Percentiles rank a stretch among this genome's conserved stretches.
Conservation (phyloP, 2,113 vertebrate species). For the Ciconia boyciana region DNA sequence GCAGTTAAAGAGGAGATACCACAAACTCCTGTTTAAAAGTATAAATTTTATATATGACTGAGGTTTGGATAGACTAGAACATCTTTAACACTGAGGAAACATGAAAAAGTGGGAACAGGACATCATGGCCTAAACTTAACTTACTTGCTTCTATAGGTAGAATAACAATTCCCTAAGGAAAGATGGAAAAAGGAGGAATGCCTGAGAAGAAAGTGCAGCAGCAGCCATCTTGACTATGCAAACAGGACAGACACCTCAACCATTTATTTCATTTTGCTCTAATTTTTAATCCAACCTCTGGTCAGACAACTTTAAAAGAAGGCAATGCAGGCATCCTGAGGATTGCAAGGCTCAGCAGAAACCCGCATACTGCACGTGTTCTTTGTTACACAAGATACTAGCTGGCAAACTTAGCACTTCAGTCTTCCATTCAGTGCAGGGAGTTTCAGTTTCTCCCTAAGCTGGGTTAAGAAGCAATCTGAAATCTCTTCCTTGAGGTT, state of each 20-base stretch:
- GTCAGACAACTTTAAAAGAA: not conserved
- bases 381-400: not conserved
- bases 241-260: not conserved
- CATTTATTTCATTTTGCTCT: not conserved
- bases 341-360: not conserved
- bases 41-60: not conserved
- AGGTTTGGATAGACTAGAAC: not conserved
- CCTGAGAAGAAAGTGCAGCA: not conserved
- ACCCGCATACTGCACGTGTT: not conserved
- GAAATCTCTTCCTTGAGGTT: conserved; percentile 69
- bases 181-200: not conserved
- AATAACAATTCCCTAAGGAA: not conserved
- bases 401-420: not conserved
- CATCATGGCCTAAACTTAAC: not conserved
- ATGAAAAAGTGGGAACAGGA: not conserved
- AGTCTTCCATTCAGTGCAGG: not conserved
- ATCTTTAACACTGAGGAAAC: not conserved
- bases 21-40: not conserved
- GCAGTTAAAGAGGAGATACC: not conserved
- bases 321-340: not conserved
- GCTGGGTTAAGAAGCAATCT: conserved; percentile 59
- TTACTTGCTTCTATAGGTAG: not conserved
- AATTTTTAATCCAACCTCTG: not conserved
- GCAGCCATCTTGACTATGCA: not conserved
- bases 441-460: not conserved